phyloP scores from a whole-genome alignment of 2,888 invertebrate species.

The Phyllotreta cruciferae region DNA sequence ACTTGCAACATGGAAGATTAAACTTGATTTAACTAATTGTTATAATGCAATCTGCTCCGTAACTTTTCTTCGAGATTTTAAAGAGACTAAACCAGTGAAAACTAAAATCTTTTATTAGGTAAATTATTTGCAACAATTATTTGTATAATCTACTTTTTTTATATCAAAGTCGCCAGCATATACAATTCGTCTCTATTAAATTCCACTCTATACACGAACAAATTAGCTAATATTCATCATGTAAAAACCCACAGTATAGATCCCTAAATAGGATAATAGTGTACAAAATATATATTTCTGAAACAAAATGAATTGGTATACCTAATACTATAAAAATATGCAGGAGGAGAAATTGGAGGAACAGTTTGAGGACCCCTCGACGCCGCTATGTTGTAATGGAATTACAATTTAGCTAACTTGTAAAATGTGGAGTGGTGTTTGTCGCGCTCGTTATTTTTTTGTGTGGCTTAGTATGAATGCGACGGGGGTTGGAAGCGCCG shows the following conservation, averaged over 20 bases:
- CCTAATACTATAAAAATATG: background rate
- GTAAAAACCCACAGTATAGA: background rate
- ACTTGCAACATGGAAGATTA: constrained; percentile 47
- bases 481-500: constrained; percentile 40
- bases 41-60: constrained; percentile 48
- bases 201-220: background rate
- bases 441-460: constrained; percentile 54
- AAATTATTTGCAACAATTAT: too few relatives aligned
- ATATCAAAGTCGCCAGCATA: too few relatives aligned
- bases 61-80: constrained; percentile 40
- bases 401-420: constrained; percentile 57
- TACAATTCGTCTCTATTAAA: too few relatives aligned
- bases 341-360: background rate
- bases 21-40: constrained; percentile 54
- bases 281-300: background rate
- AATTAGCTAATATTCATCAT: background rate
- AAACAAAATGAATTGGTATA: background rate
- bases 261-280: background rate
- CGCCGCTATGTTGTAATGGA: constrained; percentile 48
- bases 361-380: constrained; percentile 30
- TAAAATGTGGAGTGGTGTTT: constrained; percentile 55
- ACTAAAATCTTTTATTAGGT: constrained; percentile 37
- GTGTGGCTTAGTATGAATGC: constrained; percentile 50
- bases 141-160: too few relatives aligned
- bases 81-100: constrained; percentile 37